Evolutionary conservation across 2,797 vertebrate species (phyloP).

Genomic region (Gymnopithys bicolor): DNA sequence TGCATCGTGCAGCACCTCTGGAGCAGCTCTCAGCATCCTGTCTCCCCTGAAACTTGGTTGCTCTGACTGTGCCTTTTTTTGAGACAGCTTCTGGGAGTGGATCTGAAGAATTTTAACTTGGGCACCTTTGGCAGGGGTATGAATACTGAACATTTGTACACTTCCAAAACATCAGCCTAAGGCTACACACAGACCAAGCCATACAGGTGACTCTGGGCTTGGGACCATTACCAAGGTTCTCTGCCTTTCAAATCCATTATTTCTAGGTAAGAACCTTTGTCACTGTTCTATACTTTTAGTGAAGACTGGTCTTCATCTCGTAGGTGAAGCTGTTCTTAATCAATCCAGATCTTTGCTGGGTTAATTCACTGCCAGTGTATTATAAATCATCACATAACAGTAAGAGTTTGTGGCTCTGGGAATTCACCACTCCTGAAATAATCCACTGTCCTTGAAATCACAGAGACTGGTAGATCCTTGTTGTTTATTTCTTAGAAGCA

Average conservation of each 20-base stretch:
- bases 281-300: background rate
- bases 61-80: background rate
- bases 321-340: background rate
- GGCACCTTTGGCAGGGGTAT: background rate
- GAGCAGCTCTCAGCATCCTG: background rate
- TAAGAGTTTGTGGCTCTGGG: background rate
- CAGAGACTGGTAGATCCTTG: background rate
- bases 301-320: background rate
- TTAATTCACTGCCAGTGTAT: background rate
- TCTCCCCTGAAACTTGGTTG: background rate
- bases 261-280: background rate
- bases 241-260: background rate
- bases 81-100: background rate
- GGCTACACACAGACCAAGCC: background rate
- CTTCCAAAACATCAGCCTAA: background rate
- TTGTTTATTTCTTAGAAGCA: background rate
- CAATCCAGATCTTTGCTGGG: background rate
- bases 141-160: accelerated
- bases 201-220: background rate
- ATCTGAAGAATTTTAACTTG: background rate
- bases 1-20: background rate
- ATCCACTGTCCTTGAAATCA: background rate
- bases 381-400: background rate
- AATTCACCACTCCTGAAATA: background rate
- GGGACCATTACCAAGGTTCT: background rate